Conservation (phyloP, 2,113 vertebrate species). For the Turnix velox region DNA sequence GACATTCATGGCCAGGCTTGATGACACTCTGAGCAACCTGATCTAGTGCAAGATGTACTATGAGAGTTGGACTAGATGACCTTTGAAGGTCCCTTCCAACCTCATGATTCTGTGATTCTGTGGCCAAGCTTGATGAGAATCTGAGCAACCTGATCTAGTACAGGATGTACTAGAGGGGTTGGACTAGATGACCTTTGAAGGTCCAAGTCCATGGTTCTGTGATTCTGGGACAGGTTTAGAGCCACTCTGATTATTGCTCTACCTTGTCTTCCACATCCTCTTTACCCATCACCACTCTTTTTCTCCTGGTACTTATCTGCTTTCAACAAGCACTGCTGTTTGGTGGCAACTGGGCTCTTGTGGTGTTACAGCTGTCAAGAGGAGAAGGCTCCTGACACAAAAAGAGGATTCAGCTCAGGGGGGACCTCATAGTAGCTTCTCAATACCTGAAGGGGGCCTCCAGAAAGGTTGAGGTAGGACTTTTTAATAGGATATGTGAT, state of each 20-base stretch:
- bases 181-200: neutral
- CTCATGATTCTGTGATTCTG: no score
- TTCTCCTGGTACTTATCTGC: neutral
- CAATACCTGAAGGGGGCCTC: no score
- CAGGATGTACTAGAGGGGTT: neutral
- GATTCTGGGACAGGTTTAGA: neutral
- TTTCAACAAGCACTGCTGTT: rapidly evolving
- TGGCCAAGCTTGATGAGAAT: no score
- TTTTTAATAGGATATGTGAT: no score
- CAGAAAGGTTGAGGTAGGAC: no score
- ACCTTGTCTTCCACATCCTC: neutral
- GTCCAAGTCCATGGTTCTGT: neutral
- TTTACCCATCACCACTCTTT: neutral
- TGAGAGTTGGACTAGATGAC: no score
- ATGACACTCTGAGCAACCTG: no score
- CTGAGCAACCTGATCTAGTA: neutral
- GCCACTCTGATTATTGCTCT: neutral
- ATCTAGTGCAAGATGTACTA: no score
- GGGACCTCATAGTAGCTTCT: no score
- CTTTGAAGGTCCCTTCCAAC: no score
- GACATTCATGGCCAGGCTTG: no score
- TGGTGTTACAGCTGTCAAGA: neutral
- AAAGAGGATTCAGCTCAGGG: neutral
- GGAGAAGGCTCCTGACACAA: neutral
- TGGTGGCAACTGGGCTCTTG: neutral